These are phyloP conservation scores for Venusia cambrica DNA, from an alignment of 2,888 invertebrate genomes.

Conservation along the genomic window DNA sequence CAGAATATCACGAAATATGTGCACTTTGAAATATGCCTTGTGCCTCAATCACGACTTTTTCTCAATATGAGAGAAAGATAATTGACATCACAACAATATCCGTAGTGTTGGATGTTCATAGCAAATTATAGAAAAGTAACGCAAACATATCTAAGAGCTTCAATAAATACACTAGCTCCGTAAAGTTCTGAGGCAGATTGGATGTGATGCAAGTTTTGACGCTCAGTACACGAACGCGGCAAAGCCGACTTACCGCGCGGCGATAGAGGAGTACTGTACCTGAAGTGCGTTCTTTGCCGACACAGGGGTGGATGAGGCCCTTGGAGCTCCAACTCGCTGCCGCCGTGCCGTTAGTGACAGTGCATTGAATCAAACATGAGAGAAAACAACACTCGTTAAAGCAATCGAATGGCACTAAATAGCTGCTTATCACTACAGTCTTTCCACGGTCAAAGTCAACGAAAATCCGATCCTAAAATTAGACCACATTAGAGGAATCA, in stretches of 20 bases:
- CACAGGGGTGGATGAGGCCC: conserved; percentile 79
- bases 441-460: conserved; percentile 1
- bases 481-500: no score
- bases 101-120: no score
- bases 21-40: background rate
- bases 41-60: conserved; percentile 10
- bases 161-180: background rate
- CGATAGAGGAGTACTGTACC: conserved; percentile 81
- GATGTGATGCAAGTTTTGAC: conserved; percentile 35
- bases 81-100: no score
- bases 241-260: conserved; percentile 62
- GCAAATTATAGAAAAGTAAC: no score
- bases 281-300: conserved; percentile 83
- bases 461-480: no score
- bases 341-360: conserved; percentile 72
- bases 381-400: conserved; percentile 75
- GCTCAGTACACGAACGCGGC: conserved; percentile 41
- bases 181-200: conserved; percentile 6
- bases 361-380: conserved; percentile 72
- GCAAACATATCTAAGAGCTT: no score
- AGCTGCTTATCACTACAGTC: conserved; percentile 15
- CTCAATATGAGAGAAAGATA: conserved; percentile 5
- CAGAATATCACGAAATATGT: conserved; percentile 8
- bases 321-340: conserved; percentile 77
- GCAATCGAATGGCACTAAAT: conserved; percentile 52